These are phyloP conservation scores for Orgyia antiqua DNA, from an alignment of 2,888 invertebrate genomes.

Conservation along the genomic window DNA sequence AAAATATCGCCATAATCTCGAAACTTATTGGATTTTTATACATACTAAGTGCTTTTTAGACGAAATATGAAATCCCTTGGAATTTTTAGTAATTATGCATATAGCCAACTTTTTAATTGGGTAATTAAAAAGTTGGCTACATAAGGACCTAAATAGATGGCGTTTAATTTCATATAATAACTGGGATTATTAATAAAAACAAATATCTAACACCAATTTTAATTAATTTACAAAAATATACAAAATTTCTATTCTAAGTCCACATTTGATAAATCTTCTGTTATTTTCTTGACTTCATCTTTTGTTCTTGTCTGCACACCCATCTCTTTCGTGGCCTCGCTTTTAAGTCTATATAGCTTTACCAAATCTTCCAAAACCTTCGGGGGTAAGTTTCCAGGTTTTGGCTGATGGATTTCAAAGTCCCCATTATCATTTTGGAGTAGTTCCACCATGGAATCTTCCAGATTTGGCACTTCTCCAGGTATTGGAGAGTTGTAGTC, in stretches of 20 bases:
- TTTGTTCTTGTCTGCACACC: slow-evolving; percentile 35
- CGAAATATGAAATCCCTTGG: too few relatives aligned
- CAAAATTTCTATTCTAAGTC: slow-evolving; percentile 57
- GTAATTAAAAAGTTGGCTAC: too few relatives aligned
- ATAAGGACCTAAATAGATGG: too few relatives aligned
- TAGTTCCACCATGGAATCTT: slow-evolving; percentile 62
- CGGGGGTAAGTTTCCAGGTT: slow-evolving; percentile 55
- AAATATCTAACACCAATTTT: slow-evolving; percentile 1
- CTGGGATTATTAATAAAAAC: too few relatives aligned
- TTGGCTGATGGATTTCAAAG: slow-evolving; percentile 64
- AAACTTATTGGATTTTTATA: too few relatives aligned
- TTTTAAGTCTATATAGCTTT: slow-evolving; percentile 55
- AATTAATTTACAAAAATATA: slow-evolving; percentile 20
- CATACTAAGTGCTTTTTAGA: too few relatives aligned
- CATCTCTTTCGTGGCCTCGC: slow-evolving; percentile 43
- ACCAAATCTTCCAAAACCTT: slow-evolving; percentile 45
- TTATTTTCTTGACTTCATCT: slow-evolving; percentile 69
- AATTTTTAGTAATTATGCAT: too few relatives aligned
- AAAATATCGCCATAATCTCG: too few relatives aligned
- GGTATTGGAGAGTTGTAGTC: slow-evolving; percentile 25
- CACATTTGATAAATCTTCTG: slow-evolving; percentile 78
- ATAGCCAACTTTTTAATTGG: too few relatives aligned
- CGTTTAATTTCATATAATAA: too few relatives aligned
- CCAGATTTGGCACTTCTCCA: slow-evolving; percentile 55
- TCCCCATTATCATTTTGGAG: slow-evolving; percentile 58